Percentiles rank a stretch among this genome's conserved stretches.
Conservation (phyloP, 2,797 vertebrate species). For the Sphenopsis melanotis region DNA sequence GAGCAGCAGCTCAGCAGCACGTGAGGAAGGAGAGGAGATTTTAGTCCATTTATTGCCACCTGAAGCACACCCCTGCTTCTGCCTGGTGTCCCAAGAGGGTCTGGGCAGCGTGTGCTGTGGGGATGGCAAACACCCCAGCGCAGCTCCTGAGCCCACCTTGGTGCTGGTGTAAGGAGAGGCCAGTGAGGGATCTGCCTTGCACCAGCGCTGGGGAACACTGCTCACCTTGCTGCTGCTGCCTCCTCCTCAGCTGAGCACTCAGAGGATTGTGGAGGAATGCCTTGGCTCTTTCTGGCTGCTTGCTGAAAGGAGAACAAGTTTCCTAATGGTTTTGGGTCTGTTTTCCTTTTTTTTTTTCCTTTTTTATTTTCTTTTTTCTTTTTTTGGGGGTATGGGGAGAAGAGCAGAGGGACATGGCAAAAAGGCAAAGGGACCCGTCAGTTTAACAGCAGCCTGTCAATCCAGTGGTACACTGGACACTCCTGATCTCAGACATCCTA, state of each 20-base stretch:
- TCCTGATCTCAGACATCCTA: not conserved
- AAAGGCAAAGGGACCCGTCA: not conserved
- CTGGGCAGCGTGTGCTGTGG: accelerated
- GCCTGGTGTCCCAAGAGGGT: not conserved
- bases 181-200: not conserved
- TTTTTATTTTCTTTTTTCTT: accelerated
- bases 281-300: not conserved
- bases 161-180: accelerated
- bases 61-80: not conserved
- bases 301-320: not conserved
- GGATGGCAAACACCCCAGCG: not conserved
- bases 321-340: not conserved
- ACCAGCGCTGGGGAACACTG: not conserved
- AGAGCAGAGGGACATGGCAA: not conserved
- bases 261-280: not conserved
- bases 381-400: accelerated
- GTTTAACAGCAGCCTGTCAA: not conserved
- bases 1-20: accelerated
- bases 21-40: not conserved
- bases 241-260: accelerated
- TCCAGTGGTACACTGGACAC: not conserved
- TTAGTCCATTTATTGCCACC: accelerated
- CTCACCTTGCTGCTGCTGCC: not conserved
- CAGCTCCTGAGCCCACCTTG: not conserved
- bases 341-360: accelerated